Conservation (phyloP, 2,888 invertebrate species). For the Pimpla rufipes region DNA sequence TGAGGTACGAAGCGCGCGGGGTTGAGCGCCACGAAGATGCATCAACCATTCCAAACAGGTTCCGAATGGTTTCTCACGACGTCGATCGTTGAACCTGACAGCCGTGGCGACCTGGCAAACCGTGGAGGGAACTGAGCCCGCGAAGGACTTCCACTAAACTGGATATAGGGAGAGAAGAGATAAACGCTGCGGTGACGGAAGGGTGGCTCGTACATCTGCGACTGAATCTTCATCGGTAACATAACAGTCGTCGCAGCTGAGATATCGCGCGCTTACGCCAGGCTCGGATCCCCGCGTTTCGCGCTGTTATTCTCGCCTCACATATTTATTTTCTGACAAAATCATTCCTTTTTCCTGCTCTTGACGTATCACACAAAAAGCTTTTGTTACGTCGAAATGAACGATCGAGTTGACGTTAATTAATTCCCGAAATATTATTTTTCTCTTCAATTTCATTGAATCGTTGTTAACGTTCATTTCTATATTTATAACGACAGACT, state of each 20-base stretch:
- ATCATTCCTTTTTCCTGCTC: not conserved
- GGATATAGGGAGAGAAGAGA: slow-evolving; percentile 46
- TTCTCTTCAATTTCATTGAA: too few relatives aligned
- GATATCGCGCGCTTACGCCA: slow-evolving; percentile 40
- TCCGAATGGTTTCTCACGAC: slow-evolving; percentile 79
- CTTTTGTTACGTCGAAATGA: not conserved
- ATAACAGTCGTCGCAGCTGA: slow-evolving; percentile 51
- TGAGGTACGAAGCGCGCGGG: slow-evolving; percentile 76
- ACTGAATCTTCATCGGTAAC: slow-evolving; percentile 59
- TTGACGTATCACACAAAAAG: not conserved
- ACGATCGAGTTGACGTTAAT: too few relatives aligned
- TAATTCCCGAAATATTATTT: too few relatives aligned
- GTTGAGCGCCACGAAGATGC: slow-evolving; percentile 68
- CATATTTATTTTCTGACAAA: not conserved
- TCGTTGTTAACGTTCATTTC: too few relatives aligned
- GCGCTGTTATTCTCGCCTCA: slow-evolving; percentile 8
- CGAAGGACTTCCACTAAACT: slow-evolving; percentile 24
- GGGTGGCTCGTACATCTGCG: slow-evolving; percentile 64
- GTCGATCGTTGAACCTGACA: slow-evolving; percentile 73
- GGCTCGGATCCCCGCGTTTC: slow-evolving; percentile 4
- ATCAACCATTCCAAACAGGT: slow-evolving; percentile 76
- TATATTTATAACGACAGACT: too few relatives aligned
- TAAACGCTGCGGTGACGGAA: slow-evolving; percentile 56
- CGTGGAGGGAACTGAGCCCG: slow-evolving; percentile 11
- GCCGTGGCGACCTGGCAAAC: slow-evolving; percentile 21